A percentile compares a stretch with the other conserved stretches of the same genome.
Conservation (phyloP, 1,140 invertebrate genomes). For the Ostrea edulis region DNA sequence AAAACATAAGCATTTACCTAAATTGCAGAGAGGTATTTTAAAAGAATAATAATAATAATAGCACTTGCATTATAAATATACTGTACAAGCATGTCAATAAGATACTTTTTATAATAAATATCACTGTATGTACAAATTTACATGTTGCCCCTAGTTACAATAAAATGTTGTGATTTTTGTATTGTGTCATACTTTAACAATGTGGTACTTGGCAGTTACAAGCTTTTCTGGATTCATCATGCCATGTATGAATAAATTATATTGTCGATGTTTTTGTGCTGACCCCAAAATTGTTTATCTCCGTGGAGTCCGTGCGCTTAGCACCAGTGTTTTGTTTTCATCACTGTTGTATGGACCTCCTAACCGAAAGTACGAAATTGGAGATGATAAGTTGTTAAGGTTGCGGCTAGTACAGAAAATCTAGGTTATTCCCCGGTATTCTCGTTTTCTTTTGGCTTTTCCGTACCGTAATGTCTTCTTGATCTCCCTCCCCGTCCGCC, state of each 20-base stretch:
- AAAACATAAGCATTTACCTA: neutral
- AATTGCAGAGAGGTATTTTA: neutral
- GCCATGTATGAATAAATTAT: neutral
- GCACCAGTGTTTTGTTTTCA: neutral
- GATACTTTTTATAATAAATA: constrained; percentile 4
- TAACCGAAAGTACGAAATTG: constrained; percentile 7
- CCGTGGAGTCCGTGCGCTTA: neutral
- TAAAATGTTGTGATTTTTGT: neutral
- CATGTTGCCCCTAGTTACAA: neutral
- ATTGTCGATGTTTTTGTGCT: neutral
- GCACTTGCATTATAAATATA: constrained; percentile 8
- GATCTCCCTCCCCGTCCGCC: constrained; percentile 68
- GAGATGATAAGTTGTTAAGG: neutral
- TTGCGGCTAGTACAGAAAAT: constrained; percentile 1
- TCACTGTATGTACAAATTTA: constrained; percentile 3
- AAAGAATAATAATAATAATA: too few species aligned
- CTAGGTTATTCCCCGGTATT: constrained; percentile 48
- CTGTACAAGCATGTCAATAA: neutral
- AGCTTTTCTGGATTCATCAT: neutral
- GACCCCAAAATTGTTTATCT: neutral
- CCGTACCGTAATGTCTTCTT: constrained; percentile 66
- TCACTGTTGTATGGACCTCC: neutral
- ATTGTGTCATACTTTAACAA: neutral
- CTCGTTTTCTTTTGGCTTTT: constrained; percentile 62
- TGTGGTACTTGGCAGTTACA: neutral